Conservation (phyloP, 2,888 invertebrate species). For the Pachymerium ferrugineum region DNA sequence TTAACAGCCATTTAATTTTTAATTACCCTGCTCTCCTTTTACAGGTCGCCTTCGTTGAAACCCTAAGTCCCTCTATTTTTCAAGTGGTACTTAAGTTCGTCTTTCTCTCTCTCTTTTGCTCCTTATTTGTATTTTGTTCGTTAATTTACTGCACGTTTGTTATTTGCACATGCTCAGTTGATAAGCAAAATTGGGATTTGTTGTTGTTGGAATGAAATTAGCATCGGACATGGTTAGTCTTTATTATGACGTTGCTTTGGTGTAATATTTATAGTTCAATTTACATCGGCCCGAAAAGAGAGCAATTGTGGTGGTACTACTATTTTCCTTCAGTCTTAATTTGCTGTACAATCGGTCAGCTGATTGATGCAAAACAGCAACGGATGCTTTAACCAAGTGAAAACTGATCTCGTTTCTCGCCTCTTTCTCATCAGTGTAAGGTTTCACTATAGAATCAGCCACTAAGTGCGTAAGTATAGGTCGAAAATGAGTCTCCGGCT, state of each 20-base stretch:
- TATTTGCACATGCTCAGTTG: constrained; percentile 3
- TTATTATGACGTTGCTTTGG: not conserved
- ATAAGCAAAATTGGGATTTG: constrained; percentile 11
- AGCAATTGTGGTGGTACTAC: constrained; percentile 1
- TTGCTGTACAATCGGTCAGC: constrained; percentile 2
- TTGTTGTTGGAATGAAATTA: constrained; percentile 15
- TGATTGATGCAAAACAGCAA: constrained; percentile 22
- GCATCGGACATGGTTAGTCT: constrained; percentile 20
- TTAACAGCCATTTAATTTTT: constrained; percentile 33
- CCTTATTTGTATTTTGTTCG: constrained; percentile 23
- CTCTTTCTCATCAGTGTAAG: not conserved
- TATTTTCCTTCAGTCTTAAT: constrained; percentile 11
- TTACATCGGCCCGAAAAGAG: not conserved
- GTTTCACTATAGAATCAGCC: not conserved
- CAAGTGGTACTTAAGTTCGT: constrained; percentile 19
- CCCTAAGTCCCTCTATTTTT: constrained; percentile 23
- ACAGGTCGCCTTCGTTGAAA: constrained; percentile 24
- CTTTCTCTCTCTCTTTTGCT: not conserved
- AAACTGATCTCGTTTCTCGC: not conserved
- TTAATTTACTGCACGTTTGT: constrained; percentile 9
- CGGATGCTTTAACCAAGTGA: not conserved
- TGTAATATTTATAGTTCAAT: constrained; percentile 1
- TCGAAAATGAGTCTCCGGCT: constrained; percentile 12
- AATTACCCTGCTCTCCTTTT: constrained; percentile 27
- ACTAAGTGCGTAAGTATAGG: not conserved